Evolutionary conservation across 1,140 invertebrate genomes (phyloP), one percentile per base, ranked within the genome.

Genomic region (Steinernema feltiae): DNA sequence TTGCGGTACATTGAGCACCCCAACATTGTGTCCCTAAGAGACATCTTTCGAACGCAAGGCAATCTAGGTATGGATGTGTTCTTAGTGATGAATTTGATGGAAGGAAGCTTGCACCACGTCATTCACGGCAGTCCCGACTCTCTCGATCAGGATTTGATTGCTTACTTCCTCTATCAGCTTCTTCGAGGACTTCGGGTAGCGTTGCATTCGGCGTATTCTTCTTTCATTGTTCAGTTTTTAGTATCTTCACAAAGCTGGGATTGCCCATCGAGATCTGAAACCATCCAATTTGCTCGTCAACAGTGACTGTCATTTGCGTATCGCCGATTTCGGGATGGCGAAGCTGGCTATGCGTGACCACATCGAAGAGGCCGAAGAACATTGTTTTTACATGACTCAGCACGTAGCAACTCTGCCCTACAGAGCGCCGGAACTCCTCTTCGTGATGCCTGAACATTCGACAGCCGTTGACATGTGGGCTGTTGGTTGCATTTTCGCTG

Each of bases 401-500:
- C 79, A 80, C 27, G 79, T 80, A 7, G 77, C 79, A 32, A 80
- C 79, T 1, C 74, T 80, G 21, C 79, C 79, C 12, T 80, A 80
- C 72, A 79, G 90, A 76, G 90, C 90, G 32, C 97, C 97, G 24
- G 97, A 99, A 90, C 98, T 99, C 69, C 98, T 99, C 93, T 90
- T 99, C 30, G 87, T 89, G 94, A 88, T 99, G 98, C 88, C 97
- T 93, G 2, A 97, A 93, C 79, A 80, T 32, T 79, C 77, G n/a
- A 80, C 79, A 17, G 79, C 79, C 1, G 94, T 99, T 41, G 96
- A 98, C 87, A 94, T 98, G 31, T 99, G 96, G 96, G 95, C 94
- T 46, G 95, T 98, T 31, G 97, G 96, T 12, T 98, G 96, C 87
- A 99, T 98, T 84, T 97, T 98, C 86, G 96, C 94, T 12, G 97